Evolutionary conservation across 2,113 vertebrate genomes (phyloP), one percentile per base, ranked within the genome.

Genomic region (Myiozetetes cayanensis): DNA sequence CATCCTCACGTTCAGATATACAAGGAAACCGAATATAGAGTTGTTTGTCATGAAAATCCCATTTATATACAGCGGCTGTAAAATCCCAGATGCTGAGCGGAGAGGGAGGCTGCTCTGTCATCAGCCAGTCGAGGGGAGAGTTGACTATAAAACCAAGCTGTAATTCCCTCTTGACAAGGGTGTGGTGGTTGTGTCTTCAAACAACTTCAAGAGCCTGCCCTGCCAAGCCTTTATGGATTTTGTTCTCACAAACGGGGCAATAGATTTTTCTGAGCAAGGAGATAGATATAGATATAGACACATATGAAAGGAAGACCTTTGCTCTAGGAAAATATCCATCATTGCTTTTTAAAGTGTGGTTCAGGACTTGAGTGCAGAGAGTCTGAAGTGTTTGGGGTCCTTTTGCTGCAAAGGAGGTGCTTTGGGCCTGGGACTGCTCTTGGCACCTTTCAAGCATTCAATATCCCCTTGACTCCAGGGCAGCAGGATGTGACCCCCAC

Each of bases 11-110:
- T 89, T 71, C 55, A 67, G 86, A 95, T 95, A 61, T 30, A 94
- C 91, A 89, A 70, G 76, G 81, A 94, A 96, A 95, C 56, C 1
- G 27, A 94, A 89, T 83, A 90, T n/a, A 71, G 82, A 67, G 86
- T 75, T 96, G 71, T 91, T 96, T 97, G 96, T 94, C 91, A 77
- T 93, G 92, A 95, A 96, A 96, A 93, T 87, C 73, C 91, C 66
- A 73, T 87, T 87, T 96, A 61, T 95, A 56, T 85, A 92, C 89
- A 73, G 77, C 1, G 4, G 75, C 88, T 87, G 73, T 94, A 92
- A 96, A 93, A 94, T 27, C 70, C 89, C 92, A 94, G 94, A 88
- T 95, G 93, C 93, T 74, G 89, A 93, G 87, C 7, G 0, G 21
- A 22, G 52, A 58, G 86, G 59, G 87, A 92, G 56, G 58, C 93